phyloP scores from a whole-genome alignment of 2,888 invertebrate genomes.

The Fragum sueziense region DNA sequence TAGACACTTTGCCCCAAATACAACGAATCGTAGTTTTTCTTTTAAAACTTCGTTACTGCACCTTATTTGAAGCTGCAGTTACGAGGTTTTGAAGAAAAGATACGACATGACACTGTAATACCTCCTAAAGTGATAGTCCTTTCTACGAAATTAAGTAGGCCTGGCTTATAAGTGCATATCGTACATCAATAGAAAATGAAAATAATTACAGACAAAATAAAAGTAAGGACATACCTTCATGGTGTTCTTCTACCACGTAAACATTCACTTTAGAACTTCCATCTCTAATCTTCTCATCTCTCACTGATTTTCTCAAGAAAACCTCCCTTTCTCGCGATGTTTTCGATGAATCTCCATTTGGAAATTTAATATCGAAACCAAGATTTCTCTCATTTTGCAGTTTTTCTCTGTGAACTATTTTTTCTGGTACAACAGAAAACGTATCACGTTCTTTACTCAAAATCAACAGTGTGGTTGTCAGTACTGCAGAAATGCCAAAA shows the following conservation, averaged over 20 bases:
- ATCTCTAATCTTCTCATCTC: background rate
- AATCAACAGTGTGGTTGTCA: background rate
- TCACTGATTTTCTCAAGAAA: background rate
- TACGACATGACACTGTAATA: too few species aligned
- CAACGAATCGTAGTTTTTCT: too few species aligned
- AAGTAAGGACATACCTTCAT: constrained; percentile 57
- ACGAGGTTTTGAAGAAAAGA: too few species aligned
- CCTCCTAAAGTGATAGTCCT: too few species aligned
- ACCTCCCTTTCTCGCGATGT: background rate
- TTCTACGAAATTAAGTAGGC: too few species aligned
- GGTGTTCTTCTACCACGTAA: constrained; percentile 66
- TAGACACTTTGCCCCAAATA: too few species aligned
- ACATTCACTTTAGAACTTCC: constrained; percentile 30
- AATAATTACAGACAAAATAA: too few species aligned
- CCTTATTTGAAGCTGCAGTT: too few species aligned
- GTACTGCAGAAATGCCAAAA: background rate
- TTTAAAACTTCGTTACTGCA: too few species aligned
- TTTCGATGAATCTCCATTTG: background rate
- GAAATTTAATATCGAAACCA: background rate
- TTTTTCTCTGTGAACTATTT: background rate
- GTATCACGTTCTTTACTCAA: background rate
- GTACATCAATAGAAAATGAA: too few species aligned
- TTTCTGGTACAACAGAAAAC: background rate
- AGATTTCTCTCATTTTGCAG: background rate
- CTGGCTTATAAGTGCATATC: too few species aligned